Evolutionary conservation across 2,797 vertebrate genomes (phyloP).

Genomic region (Notoglanidium macrostoma): DNA sequence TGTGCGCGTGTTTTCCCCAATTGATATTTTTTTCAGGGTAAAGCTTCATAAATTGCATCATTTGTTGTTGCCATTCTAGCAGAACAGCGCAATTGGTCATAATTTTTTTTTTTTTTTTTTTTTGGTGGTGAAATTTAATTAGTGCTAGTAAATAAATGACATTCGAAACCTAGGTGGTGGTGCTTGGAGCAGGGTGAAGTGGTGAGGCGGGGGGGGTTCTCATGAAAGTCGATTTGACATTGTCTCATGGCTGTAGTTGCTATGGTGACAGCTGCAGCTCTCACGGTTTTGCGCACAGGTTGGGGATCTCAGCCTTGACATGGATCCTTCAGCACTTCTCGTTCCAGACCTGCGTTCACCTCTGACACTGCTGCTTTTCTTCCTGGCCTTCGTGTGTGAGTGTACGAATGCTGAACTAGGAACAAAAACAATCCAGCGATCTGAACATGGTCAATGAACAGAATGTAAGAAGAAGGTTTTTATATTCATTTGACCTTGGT

Average conservation of each 20-base stretch:
- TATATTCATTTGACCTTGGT: background rate
- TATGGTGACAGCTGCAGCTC: slow-evolving; percentile 50
- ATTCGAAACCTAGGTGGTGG: slow-evolving; percentile 1
- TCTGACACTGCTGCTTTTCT: background rate
- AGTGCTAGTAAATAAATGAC: slow-evolving; percentile 16
- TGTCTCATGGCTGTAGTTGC: slow-evolving; percentile 48
- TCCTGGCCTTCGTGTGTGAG: background rate
- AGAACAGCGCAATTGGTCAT: background rate
- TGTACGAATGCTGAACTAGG: background rate
- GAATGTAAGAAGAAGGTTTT: background rate
- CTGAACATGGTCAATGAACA: background rate
- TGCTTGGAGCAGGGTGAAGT: background rate
- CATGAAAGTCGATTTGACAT: background rate
- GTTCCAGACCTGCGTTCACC: slow-evolving; percentile 31
- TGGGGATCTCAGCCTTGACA: slow-evolving; percentile 50
- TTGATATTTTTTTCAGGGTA: background rate
- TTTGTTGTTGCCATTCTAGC: slow-evolving; percentile 21
- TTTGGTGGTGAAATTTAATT: background rate
- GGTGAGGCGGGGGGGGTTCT: background rate
- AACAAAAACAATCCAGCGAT: background rate
- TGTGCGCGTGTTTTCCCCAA: background rate
- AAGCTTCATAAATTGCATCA: slow-evolving; percentile 9
- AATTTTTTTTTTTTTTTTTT: background rate
- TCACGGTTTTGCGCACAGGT: slow-evolving; percentile 33
- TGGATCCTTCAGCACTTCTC: slow-evolving; percentile 10